Base-by-base conservation (phyloP, 2,113 vertebrate genomes). In the Cyprinodon tularosa region DNA sequence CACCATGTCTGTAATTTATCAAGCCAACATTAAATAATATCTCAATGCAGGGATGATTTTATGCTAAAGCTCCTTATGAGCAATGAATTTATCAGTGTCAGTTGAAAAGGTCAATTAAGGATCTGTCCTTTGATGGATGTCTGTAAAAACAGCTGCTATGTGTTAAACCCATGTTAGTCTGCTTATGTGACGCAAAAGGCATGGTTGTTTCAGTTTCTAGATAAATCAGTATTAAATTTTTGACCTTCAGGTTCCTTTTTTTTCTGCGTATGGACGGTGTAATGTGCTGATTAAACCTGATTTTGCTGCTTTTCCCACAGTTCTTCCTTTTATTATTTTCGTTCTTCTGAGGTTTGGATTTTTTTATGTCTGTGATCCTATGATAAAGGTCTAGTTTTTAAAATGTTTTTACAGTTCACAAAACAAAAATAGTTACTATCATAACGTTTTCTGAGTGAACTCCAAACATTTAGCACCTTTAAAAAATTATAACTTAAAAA, bases 181-280 rank as follows among this genome's bases (percentile, higher is more conserved):
- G 60, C 5, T 7, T 12, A 62, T 14, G 37, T 5, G 22, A 9
- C 47, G 22, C 48, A n/a, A 48, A 3, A 45, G 17, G 6, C 0
- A n/a, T 9, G 15, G n/a, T 7, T 20, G 45, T 79, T 84, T 72
- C 62, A 36, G 50, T 80, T 84, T 53, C 68, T 3, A 42, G 13
- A 71, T 40, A 5, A 17, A 61, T 66, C 20, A 44, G 12, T 15
- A 37, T 44, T 2, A 45, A 39, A 50, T 8, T 0, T 0, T 2
- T 45, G 3, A 50, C 65, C 65, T 61, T 47, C 38, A 12, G 17
- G 4, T 80, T 80, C 78, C 45, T 40, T 3, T 13, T 72, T 39
- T 3, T 13, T 4, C 69, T 20, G 44, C 40, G 10, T 59, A 14
- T 5, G 11, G n/a, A 15, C 40, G 39, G 10, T 8, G 50, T 15